Evolutionary conservation across 1,140 invertebrate species (phyloP), one percentile per base, ranked within the genome.

Genomic region (Olivierus martensii): DNA sequence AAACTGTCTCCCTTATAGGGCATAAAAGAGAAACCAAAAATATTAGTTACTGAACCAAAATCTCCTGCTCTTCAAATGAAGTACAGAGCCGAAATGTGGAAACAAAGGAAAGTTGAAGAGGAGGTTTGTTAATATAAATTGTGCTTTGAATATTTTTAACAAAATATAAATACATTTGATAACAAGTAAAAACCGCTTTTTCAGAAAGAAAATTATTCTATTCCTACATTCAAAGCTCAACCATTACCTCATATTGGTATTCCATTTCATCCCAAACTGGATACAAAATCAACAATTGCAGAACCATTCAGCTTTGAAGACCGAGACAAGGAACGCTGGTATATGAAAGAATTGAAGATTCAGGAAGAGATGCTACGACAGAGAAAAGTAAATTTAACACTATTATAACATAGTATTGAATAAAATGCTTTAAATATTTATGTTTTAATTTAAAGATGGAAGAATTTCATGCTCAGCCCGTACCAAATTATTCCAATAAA

Each of bases 261-360:
- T 28, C 49, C 38, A n/a, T 42, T 50, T 35, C 11, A 4, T 1
- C 17, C 36, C 3, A 50, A 41, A 17, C 22, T 35, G n/a, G 15
- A 42, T n/a, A 49, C 49, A 19, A 51, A 51, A 34, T 5, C 1
- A 1, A 57, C 55, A 14, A 15, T 44, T n/a, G 15, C 49, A 4
- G 10, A 57, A 34, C 55, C 55, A 21, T 57, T 57, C 10, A 57
- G 51, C 22, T 57, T 57, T 51, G 51, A 57, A n/a, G 35, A 42
- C 19, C 41, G 17, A 19, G 55, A 57, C 18, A 38, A 22, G 18
- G 51, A 57, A 46, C 47, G 55, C 36, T 52, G 41, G 36, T 12
- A 36, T 17, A 3, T 10, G 22, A 57, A 53, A 43, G 43, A 53
- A n/a, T 28, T 22, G 34, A 53, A 51, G 37, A 53, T 57, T 36